phyloP scores from a whole-genome alignment of 2,888 invertebrate species.

The Camponotus fellah region DNA sequence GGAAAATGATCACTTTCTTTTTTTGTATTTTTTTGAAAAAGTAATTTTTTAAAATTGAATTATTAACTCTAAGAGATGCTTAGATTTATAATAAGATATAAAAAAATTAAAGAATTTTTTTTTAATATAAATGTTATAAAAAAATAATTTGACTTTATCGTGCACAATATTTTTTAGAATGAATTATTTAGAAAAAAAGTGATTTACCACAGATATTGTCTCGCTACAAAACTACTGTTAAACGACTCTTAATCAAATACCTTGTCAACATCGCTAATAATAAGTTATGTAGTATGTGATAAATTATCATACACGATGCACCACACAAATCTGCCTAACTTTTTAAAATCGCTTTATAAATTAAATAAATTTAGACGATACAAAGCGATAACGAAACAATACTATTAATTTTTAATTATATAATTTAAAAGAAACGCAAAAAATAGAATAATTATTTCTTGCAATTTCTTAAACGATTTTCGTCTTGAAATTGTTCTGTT shows the following conservation, averaged over 20 bases:
- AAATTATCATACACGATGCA: conserved; percentile 1
- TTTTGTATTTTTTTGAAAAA: no score
- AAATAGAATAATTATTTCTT: background rate
- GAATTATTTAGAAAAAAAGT: no score
- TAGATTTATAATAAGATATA: background rate
- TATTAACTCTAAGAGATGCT: background rate
- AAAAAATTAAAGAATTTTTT: conserved; percentile 20
- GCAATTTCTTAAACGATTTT: background rate
- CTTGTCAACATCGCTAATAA: background rate
- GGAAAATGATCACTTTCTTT: background rate
- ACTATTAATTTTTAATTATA: background rate
- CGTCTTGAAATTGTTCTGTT: background rate
- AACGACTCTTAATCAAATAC: conserved; percentile 47
- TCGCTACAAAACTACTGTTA: conserved; percentile 63
- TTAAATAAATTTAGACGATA: background rate
- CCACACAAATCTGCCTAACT: background rate
- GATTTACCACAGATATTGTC: conserved; percentile 75
- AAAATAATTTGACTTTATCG: no score
- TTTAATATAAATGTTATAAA: background rate
- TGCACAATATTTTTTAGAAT: no score
- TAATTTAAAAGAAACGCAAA: background rate
- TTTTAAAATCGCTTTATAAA: background rate
- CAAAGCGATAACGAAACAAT: background rate
- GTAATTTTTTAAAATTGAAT: background rate
- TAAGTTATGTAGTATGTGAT: conserved; percentile 14